These are phyloP conservation scores for Cariama cristata DNA, from an alignment of 2,113 vertebrate genomes.

Conservation along the genomic window DNA sequence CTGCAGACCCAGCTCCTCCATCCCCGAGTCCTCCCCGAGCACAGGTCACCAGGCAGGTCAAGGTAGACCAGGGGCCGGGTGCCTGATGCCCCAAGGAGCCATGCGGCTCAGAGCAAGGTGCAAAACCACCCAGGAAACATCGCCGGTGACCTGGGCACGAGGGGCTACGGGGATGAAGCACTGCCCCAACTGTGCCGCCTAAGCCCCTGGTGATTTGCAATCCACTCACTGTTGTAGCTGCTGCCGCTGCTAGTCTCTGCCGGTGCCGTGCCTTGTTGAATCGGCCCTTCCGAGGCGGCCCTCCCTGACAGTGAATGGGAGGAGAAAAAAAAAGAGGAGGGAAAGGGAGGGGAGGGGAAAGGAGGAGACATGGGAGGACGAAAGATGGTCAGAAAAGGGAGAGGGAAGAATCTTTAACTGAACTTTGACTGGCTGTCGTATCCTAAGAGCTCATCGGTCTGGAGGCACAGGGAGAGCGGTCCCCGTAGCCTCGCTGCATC, in stretches of 20 bases:
- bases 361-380: conserved; percentile 72
- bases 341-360: conserved; percentile 64
- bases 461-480: conserved; percentile 5
- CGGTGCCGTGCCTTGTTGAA: conserved; percentile 69
- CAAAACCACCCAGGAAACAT: not conserved
- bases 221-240: conserved; percentile 78
- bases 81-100: fast-evolving
- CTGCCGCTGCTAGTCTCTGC: conserved; percentile 73
- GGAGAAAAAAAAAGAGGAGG: conserved; percentile 70
- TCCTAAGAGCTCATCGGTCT: not conserved
- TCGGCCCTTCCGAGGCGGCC: conserved; percentile 72
- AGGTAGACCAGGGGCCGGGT: not conserved
- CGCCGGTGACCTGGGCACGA: not conserved
- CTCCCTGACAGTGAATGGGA: conserved; percentile 74
- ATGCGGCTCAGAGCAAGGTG: not conserved
- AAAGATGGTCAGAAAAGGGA: conserved; percentile 74
- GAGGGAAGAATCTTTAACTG: conserved; percentile 73
- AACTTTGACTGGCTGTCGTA: conserved; percentile 43
- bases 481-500: not conserved
- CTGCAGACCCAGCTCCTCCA: conserved; percentile 31
- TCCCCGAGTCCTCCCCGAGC: not conserved
- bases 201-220: conserved; percentile 66
- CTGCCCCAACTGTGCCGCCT: conserved; percentile 48
- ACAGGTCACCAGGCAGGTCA: conserved; percentile 24
- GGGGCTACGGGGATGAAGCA: not conserved